These are phyloP conservation scores for Pseudomyrmex flavicornis DNA, from an alignment of 1,140 invertebrate genomes.

Conservation along the genomic window DNA sequence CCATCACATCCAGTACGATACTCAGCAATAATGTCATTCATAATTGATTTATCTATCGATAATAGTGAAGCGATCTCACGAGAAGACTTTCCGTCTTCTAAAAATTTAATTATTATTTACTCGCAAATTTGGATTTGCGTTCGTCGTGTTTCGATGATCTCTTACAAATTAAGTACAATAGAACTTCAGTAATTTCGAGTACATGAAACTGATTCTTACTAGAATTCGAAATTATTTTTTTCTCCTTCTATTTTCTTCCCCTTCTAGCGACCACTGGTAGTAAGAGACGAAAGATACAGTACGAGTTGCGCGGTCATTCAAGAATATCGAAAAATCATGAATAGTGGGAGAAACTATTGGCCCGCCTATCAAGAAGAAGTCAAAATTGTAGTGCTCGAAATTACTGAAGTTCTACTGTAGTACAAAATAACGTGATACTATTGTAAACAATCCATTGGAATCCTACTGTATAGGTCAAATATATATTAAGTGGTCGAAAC, in stretches of 20 bases:
- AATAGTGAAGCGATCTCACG: not conserved
- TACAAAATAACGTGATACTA: not conserved
- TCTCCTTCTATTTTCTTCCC: no score
- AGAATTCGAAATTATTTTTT: no score
- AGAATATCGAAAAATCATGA: no score
- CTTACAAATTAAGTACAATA: not conserved
- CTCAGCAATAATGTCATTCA: not conserved
- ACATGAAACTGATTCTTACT: no score
- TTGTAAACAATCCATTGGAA: not conserved
- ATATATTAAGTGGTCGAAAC: slow-evolving; percentile 15
- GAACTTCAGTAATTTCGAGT: no score
- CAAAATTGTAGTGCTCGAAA: no score
- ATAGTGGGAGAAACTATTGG: no score
- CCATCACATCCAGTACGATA: not conserved
- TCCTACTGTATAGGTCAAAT: not conserved
- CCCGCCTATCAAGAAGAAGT: no score
- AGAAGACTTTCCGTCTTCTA: not conserved
- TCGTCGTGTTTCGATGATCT: not conserved
- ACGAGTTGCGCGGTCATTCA: no score
- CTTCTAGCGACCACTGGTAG: no score
- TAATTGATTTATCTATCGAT: not conserved
- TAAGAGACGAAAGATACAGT: no score
- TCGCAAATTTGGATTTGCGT: not conserved
- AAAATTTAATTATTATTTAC: not conserved
- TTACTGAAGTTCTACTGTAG: no score